Percentiles rank a stretch among this genome's conserved stretches.
phyloP scores from a whole-genome alignment of 2,113 vertebrate species.

The Camelus bactrianus region DNA sequence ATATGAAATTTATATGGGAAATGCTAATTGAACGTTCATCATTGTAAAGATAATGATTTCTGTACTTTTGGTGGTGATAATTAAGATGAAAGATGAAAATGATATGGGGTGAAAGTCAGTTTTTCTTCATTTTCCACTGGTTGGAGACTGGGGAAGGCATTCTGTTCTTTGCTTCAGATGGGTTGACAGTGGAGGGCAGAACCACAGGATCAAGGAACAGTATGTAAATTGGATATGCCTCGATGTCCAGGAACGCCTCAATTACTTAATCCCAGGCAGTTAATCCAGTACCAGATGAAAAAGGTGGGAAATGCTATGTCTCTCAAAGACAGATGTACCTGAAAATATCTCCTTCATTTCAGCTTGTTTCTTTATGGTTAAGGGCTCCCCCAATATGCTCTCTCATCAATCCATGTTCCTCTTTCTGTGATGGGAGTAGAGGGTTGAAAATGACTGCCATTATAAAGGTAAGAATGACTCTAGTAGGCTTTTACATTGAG shows the following conservation, averaged over 20 bases:
- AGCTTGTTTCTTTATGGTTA: constrained; percentile 22
- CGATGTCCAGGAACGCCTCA: constrained; percentile 1
- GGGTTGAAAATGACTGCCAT: background rate
- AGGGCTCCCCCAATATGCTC: constrained; percentile 52
- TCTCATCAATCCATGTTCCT: constrained; percentile 51
- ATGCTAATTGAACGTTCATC: constrained; percentile 90
- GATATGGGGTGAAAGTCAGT: constrained; percentile 80
- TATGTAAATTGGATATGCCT: constrained; percentile 56
- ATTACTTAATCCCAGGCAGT: constrained; percentile 67
- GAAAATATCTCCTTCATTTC: constrained; percentile 37
- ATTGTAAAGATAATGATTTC: constrained; percentile 89
- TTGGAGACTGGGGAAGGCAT: constrained; percentile 78
- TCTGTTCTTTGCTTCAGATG: constrained; percentile 77
- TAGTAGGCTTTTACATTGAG: background rate
- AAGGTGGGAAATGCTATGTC: background rate
- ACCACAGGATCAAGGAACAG: background rate
- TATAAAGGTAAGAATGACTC: background rate
- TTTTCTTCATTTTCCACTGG: constrained; percentile 83
- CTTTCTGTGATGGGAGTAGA: constrained; percentile 28
- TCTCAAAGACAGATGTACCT: constrained; percentile 73
- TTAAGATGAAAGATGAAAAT: constrained; percentile 90
- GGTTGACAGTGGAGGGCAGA: constrained; percentile 28
- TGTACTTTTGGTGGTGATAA: constrained; percentile 88
- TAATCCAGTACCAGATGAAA: constrained; percentile 61
- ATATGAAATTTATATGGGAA: constrained; percentile 90